Conservation (phyloP, 1,140 invertebrate genomes). For the Saccostrea glomerata region DNA sequence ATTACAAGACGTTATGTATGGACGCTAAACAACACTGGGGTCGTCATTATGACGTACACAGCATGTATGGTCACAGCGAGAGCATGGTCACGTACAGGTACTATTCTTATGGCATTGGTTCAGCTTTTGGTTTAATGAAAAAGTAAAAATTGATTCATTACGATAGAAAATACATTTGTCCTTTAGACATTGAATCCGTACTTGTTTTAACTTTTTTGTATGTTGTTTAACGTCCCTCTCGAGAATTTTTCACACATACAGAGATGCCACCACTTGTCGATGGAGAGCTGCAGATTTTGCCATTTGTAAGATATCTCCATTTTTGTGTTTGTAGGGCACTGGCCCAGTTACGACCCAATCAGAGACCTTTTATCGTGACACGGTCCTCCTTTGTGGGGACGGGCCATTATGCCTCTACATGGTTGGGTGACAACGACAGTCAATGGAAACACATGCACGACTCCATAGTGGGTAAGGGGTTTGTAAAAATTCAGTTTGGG, state of each 20-base stretch:
- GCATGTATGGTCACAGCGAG: slow-evolving; percentile 71
- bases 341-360: slow-evolving; percentile 62
- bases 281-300: too few relatives aligned
- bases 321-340: slow-evolving; percentile 53
- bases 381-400: slow-evolving; percentile 89
- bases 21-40: slow-evolving; percentile 55
- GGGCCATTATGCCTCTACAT: slow-evolving; percentile 89
- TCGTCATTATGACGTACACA: slow-evolving; percentile 72
- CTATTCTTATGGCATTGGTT: neutral
- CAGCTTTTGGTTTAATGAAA: too few relatives aligned
- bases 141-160: too few relatives aligned
- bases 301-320: too few relatives aligned
- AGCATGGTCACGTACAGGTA: slow-evolving; percentile 65
- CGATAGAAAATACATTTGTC: too few relatives aligned
- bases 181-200: too few relatives aligned
- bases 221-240: too few relatives aligned
- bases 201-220: too few relatives aligned
- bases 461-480: slow-evolving; percentile 66
- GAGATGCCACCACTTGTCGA: too few relatives aligned
- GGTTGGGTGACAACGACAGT: slow-evolving; percentile 84
- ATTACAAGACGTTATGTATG: slow-evolving; percentile 73
- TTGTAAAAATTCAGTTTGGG: neutral
- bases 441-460: slow-evolving; percentile 60
- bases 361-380: slow-evolving; percentile 88
- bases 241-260: too few relatives aligned